phyloP scores from a whole-genome alignment of 2,113 vertebrate species.

The Entomyzon cyanotis region DNA sequence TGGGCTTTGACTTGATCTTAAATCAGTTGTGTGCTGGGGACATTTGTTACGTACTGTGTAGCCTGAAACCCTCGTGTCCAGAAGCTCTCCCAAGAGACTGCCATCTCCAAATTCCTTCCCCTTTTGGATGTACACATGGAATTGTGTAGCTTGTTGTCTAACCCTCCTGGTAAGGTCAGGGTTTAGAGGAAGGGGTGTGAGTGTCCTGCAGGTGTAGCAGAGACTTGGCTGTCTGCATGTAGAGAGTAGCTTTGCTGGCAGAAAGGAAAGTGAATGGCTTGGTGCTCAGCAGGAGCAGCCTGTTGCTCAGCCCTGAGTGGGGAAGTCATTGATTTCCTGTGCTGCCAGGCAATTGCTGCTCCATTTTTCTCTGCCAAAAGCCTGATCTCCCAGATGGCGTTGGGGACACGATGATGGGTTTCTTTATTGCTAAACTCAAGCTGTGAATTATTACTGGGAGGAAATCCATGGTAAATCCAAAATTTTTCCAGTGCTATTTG shows the following conservation, averaged over 20 bases:
- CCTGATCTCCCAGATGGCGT: neutral
- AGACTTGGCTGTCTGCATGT: neutral
- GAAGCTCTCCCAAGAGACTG: neutral
- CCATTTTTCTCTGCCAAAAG: conserved; percentile 41
- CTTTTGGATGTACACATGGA: neutral
- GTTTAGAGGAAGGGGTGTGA: neutral
- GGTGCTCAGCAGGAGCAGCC: neutral
- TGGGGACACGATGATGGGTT: neutral
- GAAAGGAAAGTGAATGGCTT: neutral
- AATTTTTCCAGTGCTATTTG: neutral
- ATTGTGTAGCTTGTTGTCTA: neutral
- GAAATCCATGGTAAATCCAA: conserved; percentile 40
- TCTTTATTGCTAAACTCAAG: conserved; percentile 41
- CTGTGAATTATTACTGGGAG: conserved; percentile 47
- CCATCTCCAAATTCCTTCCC: neutral
- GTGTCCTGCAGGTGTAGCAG: neutral
- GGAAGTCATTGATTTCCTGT: conserved; percentile 30
- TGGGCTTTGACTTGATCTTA: neutral
- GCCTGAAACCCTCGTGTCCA: neutral
- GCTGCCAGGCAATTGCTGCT: conserved; percentile 17
- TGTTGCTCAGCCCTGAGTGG: neutral
- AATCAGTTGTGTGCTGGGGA: neutral
- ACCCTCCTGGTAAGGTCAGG: neutral
- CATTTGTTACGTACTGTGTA: neutral
- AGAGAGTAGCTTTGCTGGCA: conserved; percentile 15